Base-by-base conservation (phyloP, 1,140 invertebrate genomes). In the Pogonus chalceus region DNA sequence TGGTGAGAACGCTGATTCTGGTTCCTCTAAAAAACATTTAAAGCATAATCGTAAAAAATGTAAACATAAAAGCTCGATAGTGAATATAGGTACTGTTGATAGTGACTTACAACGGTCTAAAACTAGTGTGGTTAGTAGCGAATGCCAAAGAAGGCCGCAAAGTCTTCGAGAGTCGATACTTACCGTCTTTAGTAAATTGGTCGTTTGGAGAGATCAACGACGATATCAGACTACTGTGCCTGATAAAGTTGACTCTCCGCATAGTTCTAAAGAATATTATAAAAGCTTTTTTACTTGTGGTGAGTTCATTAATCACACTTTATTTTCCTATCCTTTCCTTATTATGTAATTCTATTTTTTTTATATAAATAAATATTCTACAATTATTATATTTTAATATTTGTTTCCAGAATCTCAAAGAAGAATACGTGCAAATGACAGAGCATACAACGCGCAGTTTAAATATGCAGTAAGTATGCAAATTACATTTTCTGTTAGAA, bases 401-500 rank as follows among this genome's bases (percentile, higher is more conserved):
- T 70, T 70, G 75, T 76, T 85, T 87, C 58, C 83, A 93, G 90
- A 92, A 76, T 83, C 88, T 76, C 90, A 96, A 79, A 83, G 96
- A 76, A 81, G 85, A 78, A 96, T 98, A 67, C 87, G 85, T 76
- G 92, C 93, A 62, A 98, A 98, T 74, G 90, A 98, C 77, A 83
- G 88, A 69, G 83, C 85, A 68, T 96, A 87, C 74, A 99, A 98
- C 79, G 81, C 85, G 65, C 86, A 93, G 74, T 98, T 96, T 78
- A 87, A 91, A 73, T 99, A 98, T 82, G 93, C 96, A 63, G 95
- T 98, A 84, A 92, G 90, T 83, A 64, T 48, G 53, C 49, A 52
- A 47, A 35, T 46, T 54, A 52, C 39, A 14, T 31, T 31, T n/a
- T n/a, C n/a, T n/a, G n/a, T n/a, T n/a, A n/a, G n/a, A n/a, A n/a